Base-by-base conservation (phyloP, 2,113 vertebrate species). In the Falcunculus frontatus region DNA sequence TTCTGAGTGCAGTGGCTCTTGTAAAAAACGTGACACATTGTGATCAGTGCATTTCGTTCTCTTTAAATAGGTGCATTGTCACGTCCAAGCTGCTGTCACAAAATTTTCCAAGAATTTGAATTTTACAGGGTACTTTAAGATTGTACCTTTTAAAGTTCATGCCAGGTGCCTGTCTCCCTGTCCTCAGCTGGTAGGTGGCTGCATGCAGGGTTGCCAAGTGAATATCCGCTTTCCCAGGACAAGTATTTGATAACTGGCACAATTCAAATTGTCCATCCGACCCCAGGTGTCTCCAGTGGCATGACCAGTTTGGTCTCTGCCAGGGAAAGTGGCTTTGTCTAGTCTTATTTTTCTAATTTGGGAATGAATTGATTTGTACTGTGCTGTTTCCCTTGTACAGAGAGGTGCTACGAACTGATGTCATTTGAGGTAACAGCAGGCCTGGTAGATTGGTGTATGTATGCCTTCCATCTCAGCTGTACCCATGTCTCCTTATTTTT, bases 181-280 rank as follows among this genome's bases (percentile, higher is more conserved):
- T 64, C 22, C 42, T 87, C 46, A 50, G 26, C 35, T 84, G 68
- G 4, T 30, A 15, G 35, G 35, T 44, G 15, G 39, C 22, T 56
- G 46, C 3, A 0, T 26, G 10, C 14, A 16, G 26, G 17, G 8
- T 4, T 65, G 16, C 53, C 26, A 57, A 29, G 25, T 14, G 22
- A 73, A 7, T 11, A 35, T 25, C 5, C 14, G n/a, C 41, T 47
- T 46, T 46, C 23, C 33, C 10, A 67, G 65, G 42, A 29, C 30
- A 46, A 32, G 8, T 1, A 1, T 37, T 88, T 10, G 52, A n/a
- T 50, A 59, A 11, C 20, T 1, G 1, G 21, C 6, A 4, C 6
- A 7, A 39, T 44, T 26, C 27, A 60, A 20, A n/a, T 37, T 8
- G 41, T 41, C 49, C 0, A 0, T 50, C 49, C 14, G 2, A 65